These are phyloP conservation scores for Clepsis dumicolana DNA, from an alignment of 2,888 invertebrate species.

Conservation along the genomic window DNA sequence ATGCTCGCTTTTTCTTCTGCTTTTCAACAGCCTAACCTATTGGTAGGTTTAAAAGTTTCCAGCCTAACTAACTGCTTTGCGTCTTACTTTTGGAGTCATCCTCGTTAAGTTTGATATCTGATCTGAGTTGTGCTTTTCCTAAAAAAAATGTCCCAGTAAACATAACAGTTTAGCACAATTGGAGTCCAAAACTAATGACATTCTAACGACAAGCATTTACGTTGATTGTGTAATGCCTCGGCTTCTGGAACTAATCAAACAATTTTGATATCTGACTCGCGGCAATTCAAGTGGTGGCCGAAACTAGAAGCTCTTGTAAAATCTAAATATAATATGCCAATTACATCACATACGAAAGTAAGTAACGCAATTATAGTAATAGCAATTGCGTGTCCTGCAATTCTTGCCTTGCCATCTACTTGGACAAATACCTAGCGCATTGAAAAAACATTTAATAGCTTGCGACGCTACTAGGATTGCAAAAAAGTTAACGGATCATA, in stretches of 20 bases:
- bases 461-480: neutral
- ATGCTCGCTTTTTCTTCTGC: constrained; percentile 33
- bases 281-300: constrained; percentile 39
- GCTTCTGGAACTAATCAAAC: constrained; percentile 50
- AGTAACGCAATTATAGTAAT: neutral
- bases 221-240: constrained; percentile 41
- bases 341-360: neutral
- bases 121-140: neutral
- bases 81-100: no score
- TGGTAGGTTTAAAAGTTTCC: neutral
- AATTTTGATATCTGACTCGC: constrained; percentile 43
- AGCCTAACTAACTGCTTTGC: neutral
- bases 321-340: constrained; percentile 24
- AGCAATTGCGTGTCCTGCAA: neutral
- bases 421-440: neutral
- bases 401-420: neutral
- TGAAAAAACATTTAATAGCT: neutral
- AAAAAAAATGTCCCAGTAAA: neutral
- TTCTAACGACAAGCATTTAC: constrained; percentile 44
- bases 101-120: neutral
- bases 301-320: constrained; percentile 19
- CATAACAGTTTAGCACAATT: constrained; percentile 8
- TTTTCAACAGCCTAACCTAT: constrained; percentile 31
- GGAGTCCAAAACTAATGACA: constrained; percentile 27
- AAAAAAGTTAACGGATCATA: neutral